Evolutionary conservation across 2,888 invertebrate species (phyloP).

Genomic region (Pseudococcus jackbeardsleyi): DNA sequence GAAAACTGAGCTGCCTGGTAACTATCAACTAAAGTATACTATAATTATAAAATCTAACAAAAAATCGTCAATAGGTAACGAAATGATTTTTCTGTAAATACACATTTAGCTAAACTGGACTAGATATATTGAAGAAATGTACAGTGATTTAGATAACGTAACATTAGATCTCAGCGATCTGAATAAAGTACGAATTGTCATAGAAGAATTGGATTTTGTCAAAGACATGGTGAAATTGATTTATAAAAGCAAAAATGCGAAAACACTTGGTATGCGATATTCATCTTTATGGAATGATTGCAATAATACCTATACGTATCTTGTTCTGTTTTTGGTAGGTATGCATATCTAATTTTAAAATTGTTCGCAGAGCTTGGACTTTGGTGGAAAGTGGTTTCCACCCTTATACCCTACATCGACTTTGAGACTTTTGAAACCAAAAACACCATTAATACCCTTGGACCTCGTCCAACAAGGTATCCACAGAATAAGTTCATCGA

Average conservation of each 20-base stretch:
- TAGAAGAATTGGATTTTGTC: slow-evolving; percentile 77
- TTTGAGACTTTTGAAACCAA: slow-evolving; percentile 69
- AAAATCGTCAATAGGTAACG: neutral
- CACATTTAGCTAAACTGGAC: slow-evolving; percentile 72
- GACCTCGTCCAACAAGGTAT: neutral
- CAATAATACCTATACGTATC: no score
- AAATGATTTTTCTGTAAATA: neutral
- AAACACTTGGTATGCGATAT: no score
- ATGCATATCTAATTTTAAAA: no score
- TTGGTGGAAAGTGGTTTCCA: slow-evolving; percentile 75
- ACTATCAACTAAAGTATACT: no score
- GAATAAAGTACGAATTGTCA: slow-evolving; percentile 72
- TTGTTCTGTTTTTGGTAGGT: no score
- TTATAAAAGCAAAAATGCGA: slow-evolving; percentile 67
- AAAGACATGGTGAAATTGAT: slow-evolving; percentile 75
- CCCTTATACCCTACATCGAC: slow-evolving; percentile 78
- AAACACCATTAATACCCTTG: neutral
- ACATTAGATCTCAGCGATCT: slow-evolving; percentile 71
- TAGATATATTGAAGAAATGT: slow-evolving; percentile 77
- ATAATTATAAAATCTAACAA: no score
- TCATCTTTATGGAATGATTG: no score
- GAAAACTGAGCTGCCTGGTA: neutral
- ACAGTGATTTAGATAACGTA: slow-evolving; percentile 73
- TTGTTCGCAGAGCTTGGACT: slow-evolving; percentile 67
- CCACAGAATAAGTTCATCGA: no score